phyloP scores from a whole-genome alignment of 2,113 vertebrate genomes.

The Todiramphus saurophagus region DNA sequence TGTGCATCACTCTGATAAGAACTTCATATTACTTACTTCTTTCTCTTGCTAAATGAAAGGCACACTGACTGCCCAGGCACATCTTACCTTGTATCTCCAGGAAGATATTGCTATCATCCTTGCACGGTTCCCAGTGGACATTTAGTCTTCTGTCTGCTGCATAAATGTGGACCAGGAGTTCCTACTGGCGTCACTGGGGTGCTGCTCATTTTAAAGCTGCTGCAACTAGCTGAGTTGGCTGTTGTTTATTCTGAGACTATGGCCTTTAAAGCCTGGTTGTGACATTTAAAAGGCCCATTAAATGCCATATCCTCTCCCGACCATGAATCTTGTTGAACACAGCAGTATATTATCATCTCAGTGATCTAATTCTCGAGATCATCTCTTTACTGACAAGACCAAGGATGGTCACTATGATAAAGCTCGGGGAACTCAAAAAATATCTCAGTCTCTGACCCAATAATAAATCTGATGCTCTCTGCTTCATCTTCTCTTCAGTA shows the following conservation, averaged over 20 bases:
- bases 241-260: not conserved
- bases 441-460: not conserved
- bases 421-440: not conserved
- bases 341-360: conserved; percentile 25
- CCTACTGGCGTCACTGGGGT: not conserved
- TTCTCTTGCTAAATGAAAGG: not conserved
- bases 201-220: not conserved
- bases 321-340: not conserved
- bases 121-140: not conserved
- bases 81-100: not conserved
- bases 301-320: not conserved
- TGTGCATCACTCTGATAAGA: not conserved
- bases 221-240: not conserved
- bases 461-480: not conserved
- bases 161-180: not conserved
- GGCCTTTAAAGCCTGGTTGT: not conserved
- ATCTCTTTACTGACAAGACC: conserved; percentile 25
- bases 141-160: not conserved
- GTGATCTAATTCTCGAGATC: conserved; percentile 27
- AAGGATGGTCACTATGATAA: not conserved
- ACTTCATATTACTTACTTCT: not conserved
- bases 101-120: not conserved
- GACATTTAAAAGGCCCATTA: conserved; percentile 33
- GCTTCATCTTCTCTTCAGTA: not conserved
- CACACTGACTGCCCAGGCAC: not conserved